Percentiles rank a stretch among this genome's conserved stretches.
phyloP scores from a whole-genome alignment of 1,140 invertebrate genomes.

The Reticulitermes speratus region DNA sequence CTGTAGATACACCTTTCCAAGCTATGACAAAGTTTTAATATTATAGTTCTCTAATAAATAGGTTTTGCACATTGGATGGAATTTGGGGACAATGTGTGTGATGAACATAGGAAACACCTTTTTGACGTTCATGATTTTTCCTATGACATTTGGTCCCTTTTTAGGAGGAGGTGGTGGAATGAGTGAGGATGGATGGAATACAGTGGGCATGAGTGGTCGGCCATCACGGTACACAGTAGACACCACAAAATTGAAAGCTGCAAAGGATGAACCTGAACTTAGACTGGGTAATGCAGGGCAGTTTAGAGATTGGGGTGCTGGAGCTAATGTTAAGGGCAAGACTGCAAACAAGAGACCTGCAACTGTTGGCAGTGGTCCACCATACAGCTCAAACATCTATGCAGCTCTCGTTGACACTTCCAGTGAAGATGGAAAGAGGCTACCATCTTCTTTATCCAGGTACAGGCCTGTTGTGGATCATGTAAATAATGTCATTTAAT shows the following conservation, averaged over 20 bases:
- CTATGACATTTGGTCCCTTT: too few species aligned
- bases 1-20: too few species aligned
- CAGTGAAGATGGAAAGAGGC: slow-evolving; percentile 21
- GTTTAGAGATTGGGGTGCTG: not conserved
- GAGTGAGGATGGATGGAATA: slow-evolving; percentile 18
- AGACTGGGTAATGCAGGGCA: not conserved
- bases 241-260: slow-evolving; percentile 24
- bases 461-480: not conserved
- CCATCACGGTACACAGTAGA: slow-evolving; percentile 22
- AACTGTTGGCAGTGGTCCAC: not conserved
- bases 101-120: too few species aligned
- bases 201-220: not conserved
- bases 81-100: too few species aligned
- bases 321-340: slow-evolving; percentile 1
- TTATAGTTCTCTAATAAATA: too few species aligned
- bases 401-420: slow-evolving; percentile 10
- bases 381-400: slow-evolving; percentile 16
- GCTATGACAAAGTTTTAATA: too few species aligned
- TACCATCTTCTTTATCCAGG: not conserved
- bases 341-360: not conserved
- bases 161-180: not conserved
- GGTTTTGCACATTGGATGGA: too few species aligned
- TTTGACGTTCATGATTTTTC: too few species aligned
- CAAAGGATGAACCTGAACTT: not conserved
- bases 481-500: too few species aligned